These are phyloP conservation scores for Origma solitaria DNA, from an alignment of 2,113 vertebrate genomes.

Conservation along the genomic window DNA sequence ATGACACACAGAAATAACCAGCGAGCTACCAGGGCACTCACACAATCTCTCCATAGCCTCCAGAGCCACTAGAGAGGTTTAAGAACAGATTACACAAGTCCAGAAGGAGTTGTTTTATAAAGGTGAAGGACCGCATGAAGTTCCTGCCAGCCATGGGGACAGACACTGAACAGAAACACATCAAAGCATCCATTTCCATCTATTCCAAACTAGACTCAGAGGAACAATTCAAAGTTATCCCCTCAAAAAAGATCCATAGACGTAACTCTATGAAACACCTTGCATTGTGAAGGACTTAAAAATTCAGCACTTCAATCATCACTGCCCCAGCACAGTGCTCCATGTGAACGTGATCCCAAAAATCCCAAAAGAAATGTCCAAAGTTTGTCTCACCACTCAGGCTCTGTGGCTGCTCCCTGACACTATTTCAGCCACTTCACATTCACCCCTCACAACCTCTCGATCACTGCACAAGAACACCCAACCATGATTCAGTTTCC, in stretches of 20 bases:
- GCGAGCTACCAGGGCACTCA: background rate
- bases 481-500: fast-evolving
- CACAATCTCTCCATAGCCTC: background rate
- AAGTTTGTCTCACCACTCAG: background rate
- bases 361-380: background rate
- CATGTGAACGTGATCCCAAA: fast-evolving
- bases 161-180: background rate
- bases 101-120: background rate
- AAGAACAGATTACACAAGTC: background rate
- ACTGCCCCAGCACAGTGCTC: background rate
- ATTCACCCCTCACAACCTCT: background rate
- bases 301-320: background rate
- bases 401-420: background rate
- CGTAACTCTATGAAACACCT: background rate
- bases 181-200: background rate
- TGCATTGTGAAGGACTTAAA: background rate
- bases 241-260: background rate
- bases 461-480: background rate
- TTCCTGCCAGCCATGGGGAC: background rate
- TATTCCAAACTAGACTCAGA: background rate
- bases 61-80: background rate
- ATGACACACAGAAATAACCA: background rate
- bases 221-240: background rate
- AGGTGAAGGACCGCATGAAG: background rate
- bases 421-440: background rate